Conservation (phyloP, 2,888 invertebrate genomes). For the Tinea semifulvella region DNA sequence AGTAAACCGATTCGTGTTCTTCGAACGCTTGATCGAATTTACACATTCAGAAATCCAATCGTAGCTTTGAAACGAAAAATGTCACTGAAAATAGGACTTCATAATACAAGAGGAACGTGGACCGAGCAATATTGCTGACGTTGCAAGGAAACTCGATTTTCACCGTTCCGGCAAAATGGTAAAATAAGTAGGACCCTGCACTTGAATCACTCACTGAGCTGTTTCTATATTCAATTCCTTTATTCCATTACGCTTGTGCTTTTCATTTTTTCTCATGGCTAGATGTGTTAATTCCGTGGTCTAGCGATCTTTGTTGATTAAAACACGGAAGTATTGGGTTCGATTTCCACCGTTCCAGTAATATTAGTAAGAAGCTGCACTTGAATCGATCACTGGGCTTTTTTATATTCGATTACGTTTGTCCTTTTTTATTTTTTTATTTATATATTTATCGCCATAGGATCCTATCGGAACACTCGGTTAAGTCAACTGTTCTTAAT, state of each 20-base stretch:
- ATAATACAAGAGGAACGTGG: conserved; percentile 51
- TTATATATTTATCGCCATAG: no score
- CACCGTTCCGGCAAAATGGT: conserved; percentile 38
- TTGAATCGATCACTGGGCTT: no score
- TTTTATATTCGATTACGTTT: no score
- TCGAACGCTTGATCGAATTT: conserved; percentile 48
- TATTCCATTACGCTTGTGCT: conserved; percentile 11
- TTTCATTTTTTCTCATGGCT: conserved; percentile 10
- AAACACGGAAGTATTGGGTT: no score
- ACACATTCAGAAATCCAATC: conserved; percentile 62
- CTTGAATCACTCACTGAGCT: conserved; percentile 13
- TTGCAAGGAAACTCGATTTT: conserved; percentile 48
- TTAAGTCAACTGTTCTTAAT: no score
- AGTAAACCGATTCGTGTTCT: conserved; percentile 10
- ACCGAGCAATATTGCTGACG: conserved; percentile 53
- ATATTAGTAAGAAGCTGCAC: no score
- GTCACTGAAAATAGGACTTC: conserved; percentile 57
- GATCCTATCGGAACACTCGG: no score
- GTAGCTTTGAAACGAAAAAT: conserved; percentile 53
- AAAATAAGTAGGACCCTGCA: conserved; percentile 29
- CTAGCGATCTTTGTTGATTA: no score
- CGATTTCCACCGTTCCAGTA: no score
- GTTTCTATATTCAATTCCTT: conserved; percentile 13
- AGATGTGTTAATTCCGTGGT: background rate
- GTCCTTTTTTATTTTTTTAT: no score